Conservation (phyloP, 92 coral and sea anemone genomes). For the Bergia sp. region DNA sequence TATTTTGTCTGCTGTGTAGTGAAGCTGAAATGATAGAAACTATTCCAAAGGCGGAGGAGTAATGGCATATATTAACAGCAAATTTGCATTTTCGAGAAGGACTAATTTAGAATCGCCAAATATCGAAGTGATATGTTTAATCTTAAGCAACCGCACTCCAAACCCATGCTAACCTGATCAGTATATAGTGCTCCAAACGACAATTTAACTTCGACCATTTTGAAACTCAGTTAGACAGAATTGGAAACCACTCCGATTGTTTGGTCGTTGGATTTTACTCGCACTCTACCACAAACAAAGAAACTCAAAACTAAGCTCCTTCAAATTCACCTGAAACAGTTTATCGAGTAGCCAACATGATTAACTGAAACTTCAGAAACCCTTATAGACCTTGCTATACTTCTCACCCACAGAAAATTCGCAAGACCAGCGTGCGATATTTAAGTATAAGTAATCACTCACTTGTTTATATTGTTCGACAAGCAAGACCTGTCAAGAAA, state of each 20-base stretch:
- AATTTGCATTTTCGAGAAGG: slow-evolving; percentile 19
- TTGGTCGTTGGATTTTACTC: too few species aligned
- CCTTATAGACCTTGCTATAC: too few species aligned
- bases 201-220: slow-evolving; percentile 27
- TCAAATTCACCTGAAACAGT: too few species aligned
- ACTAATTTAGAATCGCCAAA: slow-evolving; percentile 26
- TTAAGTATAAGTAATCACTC: slow-evolving; percentile 29
- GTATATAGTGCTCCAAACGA: slow-evolving; percentile 45
- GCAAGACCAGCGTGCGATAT: neutral
- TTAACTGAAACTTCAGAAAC: too few species aligned
- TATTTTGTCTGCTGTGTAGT: too few species aligned
- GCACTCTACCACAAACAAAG: too few species aligned
- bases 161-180: slow-evolving; percentile 40
- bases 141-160: slow-evolving; percentile 39
- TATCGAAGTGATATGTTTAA: slow-evolving; percentile 47
- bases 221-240: neutral
- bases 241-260: too few species aligned
- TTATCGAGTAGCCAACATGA: too few species aligned
- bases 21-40: slow-evolving; percentile 7
- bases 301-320: too few species aligned
- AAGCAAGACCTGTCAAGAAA: slow-evolving; percentile 26
- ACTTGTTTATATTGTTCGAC: slow-evolving; percentile 19
- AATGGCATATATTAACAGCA: slow-evolving; percentile 43
- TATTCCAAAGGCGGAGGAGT: slow-evolving; percentile 45
- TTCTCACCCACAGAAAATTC: too few species aligned